Evolutionary conservation across 2,888 invertebrate genomes (phyloP).

Genomic region (Netelia fuscicornis): DNA sequence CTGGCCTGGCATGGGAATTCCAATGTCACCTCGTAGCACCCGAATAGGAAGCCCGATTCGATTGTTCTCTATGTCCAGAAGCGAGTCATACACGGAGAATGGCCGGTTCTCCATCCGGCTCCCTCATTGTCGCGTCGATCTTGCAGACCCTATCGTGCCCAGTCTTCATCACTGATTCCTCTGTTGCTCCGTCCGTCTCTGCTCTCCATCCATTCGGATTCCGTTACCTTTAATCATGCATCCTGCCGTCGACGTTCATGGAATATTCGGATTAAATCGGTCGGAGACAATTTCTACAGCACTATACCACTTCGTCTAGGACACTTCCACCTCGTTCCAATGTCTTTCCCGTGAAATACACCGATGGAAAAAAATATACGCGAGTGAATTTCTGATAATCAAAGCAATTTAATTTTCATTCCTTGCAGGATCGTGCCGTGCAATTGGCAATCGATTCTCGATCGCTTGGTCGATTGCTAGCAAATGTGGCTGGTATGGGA

Average conservation of each 20-base stretch:
- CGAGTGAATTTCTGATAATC: not conserved
- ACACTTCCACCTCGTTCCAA: no score
- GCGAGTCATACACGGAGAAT: conserved; percentile 38
- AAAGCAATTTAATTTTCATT: not conserved
- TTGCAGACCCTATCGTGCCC: conserved; percentile 9
- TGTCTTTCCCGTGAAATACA: no score
- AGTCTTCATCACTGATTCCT: conserved; percentile 42
- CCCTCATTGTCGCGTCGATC: conserved; percentile 37
- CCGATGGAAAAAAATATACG: no score
- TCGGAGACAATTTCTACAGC: no score
- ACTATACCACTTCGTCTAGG: no score
- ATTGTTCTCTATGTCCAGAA: conserved; percentile 22
- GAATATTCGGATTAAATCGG: no score
- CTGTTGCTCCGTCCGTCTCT: conserved; percentile 28
- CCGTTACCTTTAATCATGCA: not conserved
- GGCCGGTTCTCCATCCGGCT: not conserved
- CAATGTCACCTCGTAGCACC: conserved; percentile 12
- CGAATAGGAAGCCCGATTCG: conserved; percentile 44
- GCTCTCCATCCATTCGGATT: conserved; percentile 41
- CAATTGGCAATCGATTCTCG: no score
- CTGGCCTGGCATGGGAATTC: conserved; percentile 1
- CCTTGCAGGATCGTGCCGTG: not conserved
- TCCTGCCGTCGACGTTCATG: not conserved
- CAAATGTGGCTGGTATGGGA: not conserved
- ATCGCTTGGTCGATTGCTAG: not conserved